A percentile compares a stretch with the other conserved stretches of the same genome.
Evolutionary conservation across 2,888 invertebrate genomes (phyloP).

Genomic region (Conus canariensis): DNA sequence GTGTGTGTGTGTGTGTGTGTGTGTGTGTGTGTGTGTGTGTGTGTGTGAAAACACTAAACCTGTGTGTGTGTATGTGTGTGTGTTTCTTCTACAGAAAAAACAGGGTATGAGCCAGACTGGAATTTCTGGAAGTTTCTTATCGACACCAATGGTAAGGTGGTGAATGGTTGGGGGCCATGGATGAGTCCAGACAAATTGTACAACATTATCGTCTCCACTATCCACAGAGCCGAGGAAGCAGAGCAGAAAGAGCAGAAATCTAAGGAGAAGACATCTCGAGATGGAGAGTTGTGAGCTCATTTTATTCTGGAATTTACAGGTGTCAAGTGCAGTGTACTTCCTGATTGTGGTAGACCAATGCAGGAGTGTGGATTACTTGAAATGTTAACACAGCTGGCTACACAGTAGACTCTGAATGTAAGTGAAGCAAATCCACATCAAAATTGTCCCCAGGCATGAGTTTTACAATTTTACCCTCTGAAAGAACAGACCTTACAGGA

Average conservation of each 20-base stretch:
- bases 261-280: background rate
- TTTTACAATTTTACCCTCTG: too few relatives aligned
- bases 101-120: conserved; percentile 79
- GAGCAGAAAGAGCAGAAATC: background rate
- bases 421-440: too few relatives aligned
- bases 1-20: conserved; percentile 2
- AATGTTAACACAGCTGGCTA: background rate
- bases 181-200: conserved; percentile 61
- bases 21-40: background rate
- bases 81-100: conserved; percentile 60
- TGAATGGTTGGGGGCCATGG: conserved; percentile 79
- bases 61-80: background rate
- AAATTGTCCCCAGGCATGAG: too few relatives aligned
- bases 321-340: too few relatives aligned
- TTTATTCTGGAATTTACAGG: background rate
- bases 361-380: background rate
- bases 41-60: background rate
- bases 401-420: background rate
- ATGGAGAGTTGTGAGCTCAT: conserved; percentile 9
- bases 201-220: conserved; percentile 49
- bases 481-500: too few relatives aligned
- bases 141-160: conserved; percentile 78
- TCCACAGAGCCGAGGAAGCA: conserved; percentile 32
- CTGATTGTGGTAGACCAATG: background rate
- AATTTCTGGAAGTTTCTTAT: conserved; percentile 82